Conservation (phyloP, 2,113 vertebrate species). For the Gopherus flavomarginatus region DNA sequence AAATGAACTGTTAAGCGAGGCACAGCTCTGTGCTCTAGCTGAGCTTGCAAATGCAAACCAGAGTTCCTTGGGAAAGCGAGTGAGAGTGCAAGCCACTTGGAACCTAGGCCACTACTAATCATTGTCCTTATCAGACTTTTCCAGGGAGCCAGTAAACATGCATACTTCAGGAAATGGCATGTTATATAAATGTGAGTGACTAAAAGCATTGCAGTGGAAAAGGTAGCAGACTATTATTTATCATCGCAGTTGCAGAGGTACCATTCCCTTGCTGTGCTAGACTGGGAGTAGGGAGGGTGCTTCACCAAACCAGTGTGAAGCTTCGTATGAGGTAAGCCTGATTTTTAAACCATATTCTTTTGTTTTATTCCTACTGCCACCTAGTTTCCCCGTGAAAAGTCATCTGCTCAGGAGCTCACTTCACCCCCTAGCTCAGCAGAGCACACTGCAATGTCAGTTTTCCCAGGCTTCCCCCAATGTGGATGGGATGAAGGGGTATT, state of each 20-base stretch:
- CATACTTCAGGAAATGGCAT: not conserved
- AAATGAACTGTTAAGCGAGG: slow-evolving; percentile 18
- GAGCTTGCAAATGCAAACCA: not conserved
- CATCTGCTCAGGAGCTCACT: not conserved
- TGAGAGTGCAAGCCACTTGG: not conserved
- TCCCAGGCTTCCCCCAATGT: not conserved
- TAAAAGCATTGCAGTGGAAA: not conserved
- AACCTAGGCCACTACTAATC: not conserved
- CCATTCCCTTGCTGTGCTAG: not conserved
- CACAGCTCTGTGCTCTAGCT: rapidly evolving
- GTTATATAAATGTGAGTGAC: slow-evolving; percentile 51
- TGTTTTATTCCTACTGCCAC: slow-evolving; percentile 22
- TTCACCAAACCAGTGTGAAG: not conserved
- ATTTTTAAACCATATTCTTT: slow-evolving; percentile 14
- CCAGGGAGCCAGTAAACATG: slow-evolving; percentile 29
- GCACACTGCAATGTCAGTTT: not conserved
- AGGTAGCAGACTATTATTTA: slow-evolving; percentile 34
- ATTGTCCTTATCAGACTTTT: slow-evolving; percentile 32
- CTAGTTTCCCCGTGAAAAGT: not conserved
- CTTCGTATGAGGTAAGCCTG: slow-evolving; percentile 18
- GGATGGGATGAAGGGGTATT: not conserved
- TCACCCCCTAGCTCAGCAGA: not conserved
- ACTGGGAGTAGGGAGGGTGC: slow-evolving; percentile 7
- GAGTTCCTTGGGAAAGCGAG: not conserved
- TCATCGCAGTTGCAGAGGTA: not conserved